Conservation (phyloP, 2,888 invertebrate species). For the Spisula subtruncata region DNA sequence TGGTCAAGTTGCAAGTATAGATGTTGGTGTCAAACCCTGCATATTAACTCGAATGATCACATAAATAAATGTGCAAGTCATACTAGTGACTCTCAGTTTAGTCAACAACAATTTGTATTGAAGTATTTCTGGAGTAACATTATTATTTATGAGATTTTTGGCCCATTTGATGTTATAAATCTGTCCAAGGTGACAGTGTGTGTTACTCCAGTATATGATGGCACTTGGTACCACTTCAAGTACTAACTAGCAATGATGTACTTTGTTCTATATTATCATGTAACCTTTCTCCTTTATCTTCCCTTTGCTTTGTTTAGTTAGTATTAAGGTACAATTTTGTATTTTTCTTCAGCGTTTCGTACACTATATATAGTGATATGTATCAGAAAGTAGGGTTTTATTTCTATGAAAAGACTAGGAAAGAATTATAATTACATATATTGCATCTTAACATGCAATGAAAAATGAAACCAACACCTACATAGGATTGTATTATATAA, state of each 20-base stretch:
- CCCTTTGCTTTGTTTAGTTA: constrained; percentile 72
- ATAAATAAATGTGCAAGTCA: too few species aligned
- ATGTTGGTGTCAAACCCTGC: too few species aligned
- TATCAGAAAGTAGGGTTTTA: constrained; percentile 38
- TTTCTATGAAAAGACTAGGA: constrained; percentile 26
- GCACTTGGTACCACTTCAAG: constrained; percentile 3
- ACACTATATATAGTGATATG: constrained; percentile 42
- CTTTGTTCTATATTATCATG: constrained; percentile 47
- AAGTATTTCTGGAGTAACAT: background rate
- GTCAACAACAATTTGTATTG: too few species aligned
- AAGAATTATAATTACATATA: constrained; percentile 1
- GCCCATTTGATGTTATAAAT: background rate
- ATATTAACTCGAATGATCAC: too few species aligned
- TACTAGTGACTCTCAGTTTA: too few species aligned
- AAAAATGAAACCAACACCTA: background rate
- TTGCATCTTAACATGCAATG: constrained; percentile 24
- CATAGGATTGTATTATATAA: constrained; percentile 7
- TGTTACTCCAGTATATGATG: background rate
- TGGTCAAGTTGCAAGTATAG: too few species aligned
- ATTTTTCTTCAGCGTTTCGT: constrained; percentile 68
- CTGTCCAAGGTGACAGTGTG: background rate
- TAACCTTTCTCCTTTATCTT: constrained; percentile 55
- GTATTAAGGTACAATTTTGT: constrained; percentile 57
- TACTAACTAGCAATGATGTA: constrained; percentile 37
- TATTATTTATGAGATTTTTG: background rate